Base-by-base conservation (phyloP, 2,888 invertebrate genomes). In the Pimpla rufipes region DNA sequence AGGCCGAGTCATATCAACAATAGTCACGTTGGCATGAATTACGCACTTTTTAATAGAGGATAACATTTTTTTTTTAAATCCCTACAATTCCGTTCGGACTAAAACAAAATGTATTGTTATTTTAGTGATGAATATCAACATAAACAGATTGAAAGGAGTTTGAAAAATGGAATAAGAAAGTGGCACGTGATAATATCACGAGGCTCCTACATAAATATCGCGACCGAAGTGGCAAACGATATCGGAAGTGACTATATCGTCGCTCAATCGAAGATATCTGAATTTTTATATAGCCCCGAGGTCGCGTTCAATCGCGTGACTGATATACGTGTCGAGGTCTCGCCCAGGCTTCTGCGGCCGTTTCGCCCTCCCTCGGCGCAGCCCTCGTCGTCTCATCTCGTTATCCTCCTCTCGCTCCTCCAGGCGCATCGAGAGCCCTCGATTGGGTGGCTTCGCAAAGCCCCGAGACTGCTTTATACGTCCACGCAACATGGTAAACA, bases 361-460 rank as follows among this genome's bases (percentile, higher is more conserved):
- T 74, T 35, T 29, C 40, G 35, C 37, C 59, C 47, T 29, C 37
- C 62, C 62, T 62, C 10, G 35, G 16, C 16, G 16, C 2, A 59
- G 13, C 59, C 59, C 59, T 59, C n/a, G n/a, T n/a, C 62, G 62
- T 74, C 62, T 21, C 64, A 35, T 50, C 50, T 35, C 50, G 67
- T 66, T 47, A 45, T 37, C 23, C n/a, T 47, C 47, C 37, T 71
- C 79, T 83, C 79, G 79, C 64, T 70, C 11, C 50, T 77, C 75
- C 40, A 62, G 40, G 78, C 16, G 68, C 62, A 42, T 45, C 66
- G 78, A 50, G 18, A 64, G 29, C 29, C 29, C 85, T 86, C 86
- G 85, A 89, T 86, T 89, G 76, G 83, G 83, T 84, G 88, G 89
- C 89, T 89, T 89, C 86, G 68, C 79, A 87, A 88, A 88, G 85